Conservation (phyloP, 2,888 invertebrate species). For the Chironomus tentans region DNA sequence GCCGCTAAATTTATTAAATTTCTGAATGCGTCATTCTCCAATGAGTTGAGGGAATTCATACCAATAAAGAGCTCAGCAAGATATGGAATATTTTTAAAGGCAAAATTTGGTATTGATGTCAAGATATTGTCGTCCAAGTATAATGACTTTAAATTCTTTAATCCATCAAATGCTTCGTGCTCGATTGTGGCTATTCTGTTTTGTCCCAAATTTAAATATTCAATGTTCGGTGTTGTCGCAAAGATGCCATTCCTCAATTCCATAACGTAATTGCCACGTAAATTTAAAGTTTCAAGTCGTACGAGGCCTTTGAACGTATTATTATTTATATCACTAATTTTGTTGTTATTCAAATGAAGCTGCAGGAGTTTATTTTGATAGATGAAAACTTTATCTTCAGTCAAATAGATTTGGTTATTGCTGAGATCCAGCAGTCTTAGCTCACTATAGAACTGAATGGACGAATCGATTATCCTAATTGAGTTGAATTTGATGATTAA, state of each 20-base stretch:
- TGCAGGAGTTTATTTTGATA: conserved; percentile 53
- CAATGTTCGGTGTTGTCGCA: conserved; percentile 47
- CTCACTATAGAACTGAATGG: conserved; percentile 57
- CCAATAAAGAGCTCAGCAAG: conserved; percentile 55
- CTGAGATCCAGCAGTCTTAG: conserved; percentile 55
- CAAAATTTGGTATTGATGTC: conserved; percentile 47
- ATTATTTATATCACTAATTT: conserved; percentile 51
- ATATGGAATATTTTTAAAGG: conserved; percentile 47
- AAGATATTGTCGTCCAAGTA: conserved; percentile 55
- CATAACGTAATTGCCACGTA: conserved; percentile 53
- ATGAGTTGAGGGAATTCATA: conserved; percentile 49
- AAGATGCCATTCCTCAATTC: conserved; percentile 50
- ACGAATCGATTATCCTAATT: conserved; percentile 55
- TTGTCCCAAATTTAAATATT: conserved; percentile 54
- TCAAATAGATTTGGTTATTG: conserved; percentile 52
- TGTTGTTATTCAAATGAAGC: conserved; percentile 53
- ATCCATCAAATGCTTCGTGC: conserved; percentile 50
- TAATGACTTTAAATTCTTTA: conserved; percentile 48
- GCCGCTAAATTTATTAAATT: conserved; percentile 49
- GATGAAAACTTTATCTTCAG: conserved; percentile 51
- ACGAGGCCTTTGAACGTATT: conserved; percentile 51
- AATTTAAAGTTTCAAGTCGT: conserved; percentile 50
- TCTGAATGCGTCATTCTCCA: conserved; percentile 52
- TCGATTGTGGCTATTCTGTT: conserved; percentile 53
- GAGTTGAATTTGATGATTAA: conserved; percentile 52